Evolutionary conservation across 2,113 vertebrate genomes (phyloP).

Genomic region (Coptodon rendalli): DNA sequence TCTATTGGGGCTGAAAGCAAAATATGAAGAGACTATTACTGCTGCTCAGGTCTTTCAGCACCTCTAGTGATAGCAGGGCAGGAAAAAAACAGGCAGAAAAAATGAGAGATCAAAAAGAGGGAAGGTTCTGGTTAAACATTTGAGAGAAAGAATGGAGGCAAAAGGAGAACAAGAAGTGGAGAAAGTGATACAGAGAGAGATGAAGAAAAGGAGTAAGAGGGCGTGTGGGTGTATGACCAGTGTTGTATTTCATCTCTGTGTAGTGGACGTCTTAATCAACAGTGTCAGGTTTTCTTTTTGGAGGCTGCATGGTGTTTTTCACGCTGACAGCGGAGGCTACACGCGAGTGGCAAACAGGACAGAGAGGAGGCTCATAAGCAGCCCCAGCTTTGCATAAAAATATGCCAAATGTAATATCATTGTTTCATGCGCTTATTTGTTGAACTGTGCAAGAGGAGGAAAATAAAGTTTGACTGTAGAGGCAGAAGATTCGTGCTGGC

Average conservation of each 20-base stretch:
- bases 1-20: slow-evolving; percentile 27
- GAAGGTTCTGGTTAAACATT: slow-evolving; percentile 10
- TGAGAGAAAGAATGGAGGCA: not conserved
- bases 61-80: slow-evolving; percentile 24
- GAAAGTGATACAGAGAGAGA: not conserved
- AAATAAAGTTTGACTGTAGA: not conserved
- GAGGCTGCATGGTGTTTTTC: slow-evolving; percentile 42
- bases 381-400: not conserved
- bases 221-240: slow-evolving; percentile 8
- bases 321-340: slow-evolving; percentile 39
- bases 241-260: slow-evolving; percentile 80
- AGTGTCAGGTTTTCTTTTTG: slow-evolving; percentile 76
- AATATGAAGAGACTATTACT: slow-evolving; percentile 32
- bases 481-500: not conserved
- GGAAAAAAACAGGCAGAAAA: not conserved
- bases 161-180: not conserved
- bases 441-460: not conserved
- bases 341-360: not conserved
- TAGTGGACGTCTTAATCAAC: slow-evolving; percentile 82
- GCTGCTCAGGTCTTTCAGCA: slow-evolving; percentile 40
- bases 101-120: slow-evolving; percentile 8
- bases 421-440: not conserved
- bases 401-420: not conserved
- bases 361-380: not conserved
- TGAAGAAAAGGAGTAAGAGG: not conserved